Evolutionary conservation across 1,140 invertebrate species (phyloP), one percentile per base, ranked within the genome.

Genomic region (Lerema accius): DNA sequence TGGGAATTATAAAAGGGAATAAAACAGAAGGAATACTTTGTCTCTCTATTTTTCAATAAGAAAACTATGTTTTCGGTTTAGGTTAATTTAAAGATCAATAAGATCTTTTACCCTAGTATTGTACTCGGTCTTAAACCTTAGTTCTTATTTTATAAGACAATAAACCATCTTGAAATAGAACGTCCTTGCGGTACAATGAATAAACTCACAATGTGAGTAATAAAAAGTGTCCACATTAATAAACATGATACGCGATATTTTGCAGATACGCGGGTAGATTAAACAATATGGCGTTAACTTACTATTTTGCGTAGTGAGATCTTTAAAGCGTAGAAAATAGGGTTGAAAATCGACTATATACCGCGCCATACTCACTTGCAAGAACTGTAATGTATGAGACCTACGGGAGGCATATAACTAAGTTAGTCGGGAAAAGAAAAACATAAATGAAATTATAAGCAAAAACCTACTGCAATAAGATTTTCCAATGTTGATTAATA

Each of bases 241-340:
- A 84, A 70, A 85, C 80, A 88, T 84, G 79, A 76, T 82, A 67
- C 69, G 80, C 74, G 71, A 81, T 85, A 85, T 89, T 86, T 86
- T 80, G 76, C 9, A 32, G 28, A 32, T 32, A 32, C 77, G 68
- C 71, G 71, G 63, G 71, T 53, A 79, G 78, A 89, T 86, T 84
- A 86, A 82, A 84, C 74, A 80, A 32, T 7, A 32, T 9, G 28
- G 73, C 73, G 76, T 74, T 65, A 58, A 19, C 9, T 45, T 2
- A 43, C 4, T 4, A 45, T 4, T 23, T 15, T 26, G 7, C 9
- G 2, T 6, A 23, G 6, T n/a, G 11, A 15, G 2, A 4, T 3
- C 40, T 10, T 2, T 58, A 35, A 32, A 0, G 17, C 4, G 4
- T 17, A 10, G 11, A 16, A 9, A 14, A 19, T 58, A 58, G 13